Base-by-base conservation (phyloP, 2,888 invertebrate genomes). In the Agrilus biguttatus region DNA sequence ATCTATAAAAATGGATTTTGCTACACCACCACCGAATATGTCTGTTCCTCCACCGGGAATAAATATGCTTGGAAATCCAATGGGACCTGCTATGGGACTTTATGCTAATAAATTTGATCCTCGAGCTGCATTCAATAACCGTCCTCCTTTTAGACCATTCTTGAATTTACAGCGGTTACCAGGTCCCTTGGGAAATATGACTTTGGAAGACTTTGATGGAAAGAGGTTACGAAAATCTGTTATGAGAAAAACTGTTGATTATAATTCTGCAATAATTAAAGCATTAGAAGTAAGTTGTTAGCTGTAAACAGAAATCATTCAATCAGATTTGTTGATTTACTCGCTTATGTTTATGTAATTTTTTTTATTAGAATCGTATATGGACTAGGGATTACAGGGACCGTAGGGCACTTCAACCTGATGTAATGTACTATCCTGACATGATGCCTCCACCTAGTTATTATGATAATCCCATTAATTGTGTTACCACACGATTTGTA, bases 231-330 rank as follows among this genome's bases (percentile, higher is more conserved):
- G 96, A 58, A 96, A 96, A 71, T 91, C 93, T 53, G 90, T 95
- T 50, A 92, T 95, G 81, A 76, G 96, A 54, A 95, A 95, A 72
- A 97, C 96, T 32, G 93, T 97, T 42, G 97, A 97, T 71, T 96
- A 96, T 67, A 96, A 96, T 74, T 83, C 93, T 14, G 81, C 96
- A 33, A 85, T 96, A 58, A 86, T 95, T 47, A 87, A 86, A 65
- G 86, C 86, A 57, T 67, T 97, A 56, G 90, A 96, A 77, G 87
- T 86, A 67, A 66, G 61, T 58, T 41, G 35, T 48, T 38, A 14
- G 19, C 12, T 38, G 35, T 35, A 12, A 45, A 36, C 39, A 17
- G 6, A 5, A n/a, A 17, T 37, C 10, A 14, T 37, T 19, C 13
- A 19, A 19, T 19, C 2, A 17, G 10, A 14, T 8, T 10, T 14